A percentile compares a stretch with the other conserved stretches of the same genome.
Conservation (phyloP, 2,888 invertebrate species). For the Hermodice carunculata region DNA sequence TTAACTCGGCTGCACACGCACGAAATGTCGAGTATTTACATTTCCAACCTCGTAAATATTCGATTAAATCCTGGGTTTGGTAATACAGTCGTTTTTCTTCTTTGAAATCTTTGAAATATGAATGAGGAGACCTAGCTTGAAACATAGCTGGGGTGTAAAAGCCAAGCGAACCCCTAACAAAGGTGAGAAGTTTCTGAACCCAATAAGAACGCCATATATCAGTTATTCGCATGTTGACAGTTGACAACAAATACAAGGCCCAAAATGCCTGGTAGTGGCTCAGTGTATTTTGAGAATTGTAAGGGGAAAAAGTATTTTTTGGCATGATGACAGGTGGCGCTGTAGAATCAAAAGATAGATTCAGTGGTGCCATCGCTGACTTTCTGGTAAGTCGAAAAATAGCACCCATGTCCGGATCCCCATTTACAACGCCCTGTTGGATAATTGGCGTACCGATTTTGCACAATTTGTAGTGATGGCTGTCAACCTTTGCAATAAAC, state of each 20-base stretch:
- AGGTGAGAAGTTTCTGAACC: conserved; percentile 50
- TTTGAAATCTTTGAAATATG: too few relatives aligned
- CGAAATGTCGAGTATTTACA: conserved; percentile 39
- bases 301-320: conserved; percentile 45
- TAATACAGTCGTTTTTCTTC: too few relatives aligned
- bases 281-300: conserved; percentile 57
- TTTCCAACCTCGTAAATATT: too few relatives aligned
- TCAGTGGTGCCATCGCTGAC: too few relatives aligned
- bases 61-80: too few relatives aligned
- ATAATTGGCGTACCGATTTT: conserved; percentile 38
- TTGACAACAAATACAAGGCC: conserved; percentile 48
- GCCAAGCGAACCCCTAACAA: conserved; percentile 43
- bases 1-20: conserved; percentile 37
- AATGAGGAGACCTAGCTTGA: too few relatives aligned
- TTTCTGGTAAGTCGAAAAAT: conserved; percentile 50
- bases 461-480: conserved; percentile 29
- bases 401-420: conserved; percentile 59
- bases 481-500: conserved; percentile 42
- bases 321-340: conserved; percentile 50
- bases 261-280: conserved; percentile 50
- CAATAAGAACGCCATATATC: conserved; percentile 58
- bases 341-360: conserved; percentile 45
- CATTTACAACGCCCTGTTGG: conserved; percentile 55
- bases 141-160: conserved; percentile 45
- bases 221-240: conserved; percentile 44